phyloP scores from a whole-genome alignment of 1,140 invertebrate genomes.

The Eriocheir sinensis region DNA sequence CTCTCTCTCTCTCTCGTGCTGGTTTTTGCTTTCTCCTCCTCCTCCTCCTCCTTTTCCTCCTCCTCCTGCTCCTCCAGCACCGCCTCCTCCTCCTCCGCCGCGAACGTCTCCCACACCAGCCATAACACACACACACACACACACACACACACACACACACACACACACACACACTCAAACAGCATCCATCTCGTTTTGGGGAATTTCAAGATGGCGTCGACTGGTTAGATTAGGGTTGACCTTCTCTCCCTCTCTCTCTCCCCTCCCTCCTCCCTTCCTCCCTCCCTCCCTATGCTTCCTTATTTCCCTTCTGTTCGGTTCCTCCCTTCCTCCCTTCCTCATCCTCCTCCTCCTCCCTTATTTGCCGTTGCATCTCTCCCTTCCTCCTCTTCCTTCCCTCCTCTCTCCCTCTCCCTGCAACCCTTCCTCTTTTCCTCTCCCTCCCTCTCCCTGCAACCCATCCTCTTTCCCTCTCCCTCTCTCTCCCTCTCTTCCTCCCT shows the following conservation, averaged over 20 bases:
- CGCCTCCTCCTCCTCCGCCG: neutral
- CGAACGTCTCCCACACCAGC: neutral
- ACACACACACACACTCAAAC: slow-evolving; percentile 12
- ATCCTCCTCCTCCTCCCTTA: too few species aligned
- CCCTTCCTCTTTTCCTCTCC: neutral
- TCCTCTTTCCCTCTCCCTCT: too few species aligned
- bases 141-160: slow-evolving; percentile 22
- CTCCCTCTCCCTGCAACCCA: too few species aligned
- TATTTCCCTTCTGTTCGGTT: neutral
- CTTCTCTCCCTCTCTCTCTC: too few species aligned
- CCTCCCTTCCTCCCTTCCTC: neutral
- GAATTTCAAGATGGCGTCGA: neutral
- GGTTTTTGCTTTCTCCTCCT: neutral
- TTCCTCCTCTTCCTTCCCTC: too few species aligned
- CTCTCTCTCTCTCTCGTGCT: neutral
- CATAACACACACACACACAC: neutral
- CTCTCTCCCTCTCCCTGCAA: neutral
- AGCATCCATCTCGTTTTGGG: neutral
- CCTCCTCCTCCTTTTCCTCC: neutral
- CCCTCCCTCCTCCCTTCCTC: too few species aligned
- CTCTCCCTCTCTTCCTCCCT: neutral
- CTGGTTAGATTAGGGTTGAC: too few species aligned
- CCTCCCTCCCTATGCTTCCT: too few species aligned
- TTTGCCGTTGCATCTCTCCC: too few species aligned
- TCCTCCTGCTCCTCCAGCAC: neutral